phyloP scores from a whole-genome alignment of 2,113 vertebrate species.

The Taxidea taxus region DNA sequence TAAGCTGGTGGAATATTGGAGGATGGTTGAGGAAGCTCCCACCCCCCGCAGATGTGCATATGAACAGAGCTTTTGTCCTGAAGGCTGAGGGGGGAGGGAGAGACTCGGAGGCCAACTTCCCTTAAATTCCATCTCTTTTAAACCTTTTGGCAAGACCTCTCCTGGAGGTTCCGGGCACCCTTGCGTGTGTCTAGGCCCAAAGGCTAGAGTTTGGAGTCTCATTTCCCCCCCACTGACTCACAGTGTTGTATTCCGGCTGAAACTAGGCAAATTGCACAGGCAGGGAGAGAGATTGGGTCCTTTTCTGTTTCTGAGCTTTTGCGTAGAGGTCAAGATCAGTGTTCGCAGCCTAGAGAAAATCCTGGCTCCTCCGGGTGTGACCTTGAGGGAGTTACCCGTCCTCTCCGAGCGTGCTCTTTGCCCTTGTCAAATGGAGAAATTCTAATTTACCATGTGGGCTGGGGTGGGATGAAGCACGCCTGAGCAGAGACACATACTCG shows the following conservation, averaged over 20 bases:
- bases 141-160: not conserved
- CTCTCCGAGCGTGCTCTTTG: not conserved
- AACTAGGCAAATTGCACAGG: rapidly evolving
- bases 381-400: not conserved
- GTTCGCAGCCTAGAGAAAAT: not conserved
- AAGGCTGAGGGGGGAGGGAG: constrained; percentile 24
- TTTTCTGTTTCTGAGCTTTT: not conserved
- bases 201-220: not conserved
- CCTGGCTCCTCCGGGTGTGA: not conserved
- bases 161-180: not conserved
- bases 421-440: not conserved
- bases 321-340: not conserved
- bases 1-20: not conserved
- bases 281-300: not conserved
- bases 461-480: not conserved
- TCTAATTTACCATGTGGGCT: not conserved
- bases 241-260: not conserved
- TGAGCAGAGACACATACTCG: rapidly evolving
- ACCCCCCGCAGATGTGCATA: constrained; percentile 61
- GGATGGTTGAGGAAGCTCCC: not conserved
- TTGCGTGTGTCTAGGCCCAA: not conserved
- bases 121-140: constrained; percentile 38
- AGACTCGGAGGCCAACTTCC: not conserved
- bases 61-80: constrained; percentile 70
- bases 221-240: too few species aligned